A percentile compares a stretch with the other conserved stretches of the same genome.
Evolutionary conservation across 2,113 vertebrate genomes (phyloP).

Genomic region (Sula dactylatra): DNA sequence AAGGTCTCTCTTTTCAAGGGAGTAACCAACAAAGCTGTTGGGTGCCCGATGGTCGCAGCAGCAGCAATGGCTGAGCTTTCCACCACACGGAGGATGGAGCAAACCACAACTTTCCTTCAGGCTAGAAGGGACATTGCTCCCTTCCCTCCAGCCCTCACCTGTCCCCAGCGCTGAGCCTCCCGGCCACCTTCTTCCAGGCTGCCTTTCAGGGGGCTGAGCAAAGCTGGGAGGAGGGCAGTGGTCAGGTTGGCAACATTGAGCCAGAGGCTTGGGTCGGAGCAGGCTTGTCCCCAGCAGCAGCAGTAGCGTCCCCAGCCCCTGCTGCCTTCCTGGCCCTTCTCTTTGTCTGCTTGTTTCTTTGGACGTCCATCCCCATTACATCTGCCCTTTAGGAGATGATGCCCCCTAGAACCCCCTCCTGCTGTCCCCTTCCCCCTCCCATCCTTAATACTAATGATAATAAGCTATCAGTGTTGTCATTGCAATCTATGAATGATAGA

Average conservation of each 20-base stretch:
- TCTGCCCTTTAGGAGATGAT: conserved; percentile 21
- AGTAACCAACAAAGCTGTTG: background rate
- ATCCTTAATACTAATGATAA: conserved; percentile 68
- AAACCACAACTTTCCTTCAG: background rate
- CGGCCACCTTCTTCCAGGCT: accelerated
- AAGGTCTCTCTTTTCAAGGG: background rate
- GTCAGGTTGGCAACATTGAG: background rate
- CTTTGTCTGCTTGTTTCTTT: conserved; percentile 45
- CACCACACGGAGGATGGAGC: background rate
- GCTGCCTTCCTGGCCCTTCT: conserved; percentile 1
- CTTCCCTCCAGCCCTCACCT: background rate
- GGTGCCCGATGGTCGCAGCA: accelerated
- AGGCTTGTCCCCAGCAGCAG: background rate
- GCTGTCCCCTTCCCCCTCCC: conserved; percentile 13
- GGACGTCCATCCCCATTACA: background rate
- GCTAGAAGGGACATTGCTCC: background rate
- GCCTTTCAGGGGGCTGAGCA: background rate
- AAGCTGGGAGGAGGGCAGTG: background rate
- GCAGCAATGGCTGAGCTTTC: background rate
- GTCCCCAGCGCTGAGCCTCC: background rate
- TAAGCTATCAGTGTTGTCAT: conserved; percentile 77
- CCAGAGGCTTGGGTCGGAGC: background rate
- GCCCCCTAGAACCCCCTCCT: background rate
- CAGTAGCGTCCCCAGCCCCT: background rate
- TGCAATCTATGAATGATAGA: conserved; percentile 75